Conservation (phyloP, 30 jellyfish, hydroid and myxozoan genomes). For the Catostylus mosaicus region DNA sequence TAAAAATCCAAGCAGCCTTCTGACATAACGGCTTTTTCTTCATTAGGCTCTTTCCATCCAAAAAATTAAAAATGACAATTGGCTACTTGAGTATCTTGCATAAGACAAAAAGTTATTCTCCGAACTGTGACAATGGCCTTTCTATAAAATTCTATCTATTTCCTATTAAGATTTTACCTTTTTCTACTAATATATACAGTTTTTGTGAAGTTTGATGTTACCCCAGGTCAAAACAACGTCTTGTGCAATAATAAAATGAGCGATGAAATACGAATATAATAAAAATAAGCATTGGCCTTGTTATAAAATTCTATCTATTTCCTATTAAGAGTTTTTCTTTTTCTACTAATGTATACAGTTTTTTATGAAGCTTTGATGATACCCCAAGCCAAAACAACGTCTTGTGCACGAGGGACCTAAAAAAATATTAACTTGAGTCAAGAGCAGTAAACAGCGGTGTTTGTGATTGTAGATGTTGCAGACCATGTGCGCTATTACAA, state of each 20-base stretch:
- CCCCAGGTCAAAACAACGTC: constrained; percentile 8
- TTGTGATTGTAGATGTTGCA: too few relatives aligned
- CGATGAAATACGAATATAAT: not conserved
- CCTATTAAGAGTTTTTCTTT: not conserved
- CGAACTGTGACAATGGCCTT: constrained; percentile 6
- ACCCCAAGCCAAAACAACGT: constrained; percentile 4
- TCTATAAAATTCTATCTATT: constrained; percentile 4
- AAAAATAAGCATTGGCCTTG: not conserved
- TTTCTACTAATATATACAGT: not conserved
- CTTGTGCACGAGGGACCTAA: not conserved
- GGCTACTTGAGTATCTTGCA: not conserved
- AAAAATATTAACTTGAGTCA: constrained; percentile 1
- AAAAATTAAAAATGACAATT: not conserved
- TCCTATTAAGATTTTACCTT: not conserved
- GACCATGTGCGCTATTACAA: too few relatives aligned
- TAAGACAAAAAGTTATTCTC: not conserved
- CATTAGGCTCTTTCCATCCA: constrained; percentile 5
- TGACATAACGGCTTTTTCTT: not conserved
- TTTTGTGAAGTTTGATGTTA: constrained; percentile 9
- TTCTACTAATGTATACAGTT: not conserved
- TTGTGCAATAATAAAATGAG: not conserved
- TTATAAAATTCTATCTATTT: constrained; percentile 4
- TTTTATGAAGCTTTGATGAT: constrained; percentile 7
- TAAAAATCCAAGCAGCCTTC: not conserved
- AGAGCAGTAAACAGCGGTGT: too few relatives aligned